Percentiles rank a stretch among this genome's conserved stretches.
Evolutionary conservation across 2,113 vertebrate species (phyloP).

Genomic region (Ornithorhynchus anatinus): DNA sequence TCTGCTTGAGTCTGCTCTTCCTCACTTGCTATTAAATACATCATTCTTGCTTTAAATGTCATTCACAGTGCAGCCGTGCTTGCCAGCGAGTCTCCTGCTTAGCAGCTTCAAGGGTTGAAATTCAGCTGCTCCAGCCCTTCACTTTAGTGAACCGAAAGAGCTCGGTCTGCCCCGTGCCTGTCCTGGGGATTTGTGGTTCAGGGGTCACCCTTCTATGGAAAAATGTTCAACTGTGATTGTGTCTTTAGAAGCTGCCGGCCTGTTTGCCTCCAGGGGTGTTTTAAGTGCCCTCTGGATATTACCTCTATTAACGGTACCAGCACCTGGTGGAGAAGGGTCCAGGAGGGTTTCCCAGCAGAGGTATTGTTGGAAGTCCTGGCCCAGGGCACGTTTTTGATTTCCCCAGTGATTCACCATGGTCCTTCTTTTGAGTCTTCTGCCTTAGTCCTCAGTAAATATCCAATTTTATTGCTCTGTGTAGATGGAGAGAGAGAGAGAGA

Average conservation of each 20-base stretch:
- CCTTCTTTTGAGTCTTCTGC: neutral
- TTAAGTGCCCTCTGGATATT: neutral
- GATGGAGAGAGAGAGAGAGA: too few relatives aligned
- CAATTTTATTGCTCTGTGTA: too few relatives aligned
- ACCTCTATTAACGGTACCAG: too few relatives aligned
- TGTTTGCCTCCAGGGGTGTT: neutral
- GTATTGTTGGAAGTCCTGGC: neutral
- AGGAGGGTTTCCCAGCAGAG: too few relatives aligned
- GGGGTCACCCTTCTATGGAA: conserved; percentile 49
- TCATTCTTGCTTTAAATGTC: conserved; percentile 58
- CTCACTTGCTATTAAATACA: conserved; percentile 43
- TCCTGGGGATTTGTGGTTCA: conserved; percentile 37
- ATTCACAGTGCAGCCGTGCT: conserved; percentile 47
- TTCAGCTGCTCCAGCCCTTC: conserved; percentile 51
- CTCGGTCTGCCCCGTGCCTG: conserved; percentile 25
- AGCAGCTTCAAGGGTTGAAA: conserved; percentile 48
- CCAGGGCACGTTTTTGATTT: neutral
- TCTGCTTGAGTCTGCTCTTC: conserved; percentile 48
- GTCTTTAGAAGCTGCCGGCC: neutral
- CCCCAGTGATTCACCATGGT: neutral
- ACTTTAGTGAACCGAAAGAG: conserved; percentile 50
- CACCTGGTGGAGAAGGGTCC: too few relatives aligned
- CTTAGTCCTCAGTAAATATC: neutral
- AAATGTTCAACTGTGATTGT: neutral
- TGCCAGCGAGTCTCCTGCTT: conserved; percentile 50